A percentile compares a stretch with the other conserved stretches of the same genome.
These are phyloP conservation scores for Candidula unifasciata DNA, from an alignment of 2,888 invertebrate species.

Conservation along the genomic window DNA sequence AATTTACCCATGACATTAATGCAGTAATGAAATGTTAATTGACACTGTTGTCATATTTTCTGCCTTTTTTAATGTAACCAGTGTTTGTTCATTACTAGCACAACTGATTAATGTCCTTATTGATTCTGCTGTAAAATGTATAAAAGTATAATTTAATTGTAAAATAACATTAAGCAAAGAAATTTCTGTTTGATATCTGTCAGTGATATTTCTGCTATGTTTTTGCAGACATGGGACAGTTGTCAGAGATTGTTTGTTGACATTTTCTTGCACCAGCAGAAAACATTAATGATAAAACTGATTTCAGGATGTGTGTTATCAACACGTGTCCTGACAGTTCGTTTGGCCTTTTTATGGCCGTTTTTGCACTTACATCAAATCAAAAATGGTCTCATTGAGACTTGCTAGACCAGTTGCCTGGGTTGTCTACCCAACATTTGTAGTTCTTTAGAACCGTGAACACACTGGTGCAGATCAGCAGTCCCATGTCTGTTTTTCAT, in stretches of 20 bases:
- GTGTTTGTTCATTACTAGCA: neutral
- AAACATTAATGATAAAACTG: no score
- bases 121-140: constrained; percentile 10
- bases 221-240: constrained; percentile 43
- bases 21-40: constrained; percentile 15
- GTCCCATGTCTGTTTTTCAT: constrained; percentile 20
- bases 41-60: neutral
- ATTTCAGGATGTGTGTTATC: no score
- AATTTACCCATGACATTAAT: constrained; percentile 43
- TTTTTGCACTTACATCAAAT: no score
- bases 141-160: neutral
- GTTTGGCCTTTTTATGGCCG: no score
- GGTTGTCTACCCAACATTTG: no score
- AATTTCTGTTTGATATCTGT: no score
- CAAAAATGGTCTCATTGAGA: neutral
- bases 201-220: no score
- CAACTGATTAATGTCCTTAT: constrained; percentile 26
- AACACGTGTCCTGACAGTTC: no score
- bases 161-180: neutral
- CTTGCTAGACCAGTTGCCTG: neutral
- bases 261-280: neutral
- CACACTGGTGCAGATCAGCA: neutral
- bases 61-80: constrained; percentile 25
- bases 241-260: neutral
- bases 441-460: no score